Conservation (phyloP, 2,113 vertebrate species). For the Dendropsophus ebraccatus region DNA sequence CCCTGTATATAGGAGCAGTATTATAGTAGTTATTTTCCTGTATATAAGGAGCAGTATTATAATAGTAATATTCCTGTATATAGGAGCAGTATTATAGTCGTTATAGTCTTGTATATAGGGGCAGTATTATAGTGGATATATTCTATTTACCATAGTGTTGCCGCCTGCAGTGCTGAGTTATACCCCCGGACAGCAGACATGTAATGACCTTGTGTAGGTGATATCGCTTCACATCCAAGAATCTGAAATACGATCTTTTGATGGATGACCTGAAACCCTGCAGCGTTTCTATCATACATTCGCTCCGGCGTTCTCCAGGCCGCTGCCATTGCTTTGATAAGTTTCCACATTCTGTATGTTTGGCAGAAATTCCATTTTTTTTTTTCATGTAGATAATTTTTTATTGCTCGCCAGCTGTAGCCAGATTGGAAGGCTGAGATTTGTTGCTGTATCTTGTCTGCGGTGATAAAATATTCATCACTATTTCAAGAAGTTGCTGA, state of each 20-base stretch:
- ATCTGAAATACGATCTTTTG: constrained; percentile 4
- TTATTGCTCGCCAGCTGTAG: constrained; percentile 51
- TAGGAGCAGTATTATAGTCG: neutral
- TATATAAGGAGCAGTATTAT: neutral
- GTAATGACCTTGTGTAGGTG: constrained; percentile 3
- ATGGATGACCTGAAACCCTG: constrained; percentile 26
- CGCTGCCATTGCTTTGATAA: constrained; percentile 33
- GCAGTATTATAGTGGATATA: neutral
- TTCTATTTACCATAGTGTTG: neutral
- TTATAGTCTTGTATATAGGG: neutral
- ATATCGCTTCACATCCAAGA: neutral
- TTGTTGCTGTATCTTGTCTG: constrained; percentile 57
- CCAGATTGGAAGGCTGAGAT: constrained; percentile 49
- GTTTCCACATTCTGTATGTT: constrained; percentile 35
- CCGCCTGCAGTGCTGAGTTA: neutral
- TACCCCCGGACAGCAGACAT: neutral
- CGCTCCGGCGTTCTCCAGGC: neutral
- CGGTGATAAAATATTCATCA: constrained; percentile 58
- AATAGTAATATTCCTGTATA: neutral
- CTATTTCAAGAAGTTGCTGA: constrained; percentile 58
- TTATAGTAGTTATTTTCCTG: neutral
- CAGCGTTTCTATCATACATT: constrained; percentile 9
- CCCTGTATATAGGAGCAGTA: neutral
- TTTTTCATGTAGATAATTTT: constrained; percentile 41
- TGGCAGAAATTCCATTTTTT: constrained; percentile 48